Evolutionary conservation across 2,113 vertebrate genomes (phyloP).

Genomic region (Origma solitaria): DNA sequence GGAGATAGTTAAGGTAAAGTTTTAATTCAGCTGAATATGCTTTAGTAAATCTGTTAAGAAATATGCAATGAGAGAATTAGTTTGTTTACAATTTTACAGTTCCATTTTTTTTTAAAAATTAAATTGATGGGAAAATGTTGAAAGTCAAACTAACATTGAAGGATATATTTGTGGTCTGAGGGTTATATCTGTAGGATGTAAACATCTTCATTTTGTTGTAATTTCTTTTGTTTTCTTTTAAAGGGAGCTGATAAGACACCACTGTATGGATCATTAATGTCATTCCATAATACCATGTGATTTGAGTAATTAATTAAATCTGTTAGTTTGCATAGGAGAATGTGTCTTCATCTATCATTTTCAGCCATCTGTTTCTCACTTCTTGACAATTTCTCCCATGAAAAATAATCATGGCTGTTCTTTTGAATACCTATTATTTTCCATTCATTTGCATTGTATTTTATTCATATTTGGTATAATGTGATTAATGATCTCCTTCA

Average conservation of each 20-base stretch:
- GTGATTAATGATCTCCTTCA: slow-evolving; percentile 49
- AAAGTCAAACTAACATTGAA: background rate
- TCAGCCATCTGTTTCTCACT: slow-evolving; percentile 50
- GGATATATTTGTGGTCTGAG: background rate
- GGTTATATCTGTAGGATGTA: background rate
- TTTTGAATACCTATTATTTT: slow-evolving; percentile 48
- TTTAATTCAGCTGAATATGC: background rate
- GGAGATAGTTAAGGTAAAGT: slow-evolving; percentile 90
- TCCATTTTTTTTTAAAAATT: background rate
- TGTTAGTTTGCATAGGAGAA: slow-evolving; percentile 29
- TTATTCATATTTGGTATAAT: slow-evolving; percentile 14
- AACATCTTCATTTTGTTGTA: background rate
- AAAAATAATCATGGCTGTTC: slow-evolving; percentile 39
- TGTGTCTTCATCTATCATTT: slow-evolving; percentile 7
- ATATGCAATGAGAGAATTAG: background rate
- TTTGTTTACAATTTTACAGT: background rate
- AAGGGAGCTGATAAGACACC: background rate
- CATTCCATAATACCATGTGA: slow-evolving; percentile 17
- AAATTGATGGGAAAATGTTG: background rate
- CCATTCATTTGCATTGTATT: slow-evolving; percentile 32
- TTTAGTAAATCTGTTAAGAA: background rate
- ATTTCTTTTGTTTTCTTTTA: slow-evolving; percentile 17
- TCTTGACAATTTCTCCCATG: slow-evolving; percentile 39
- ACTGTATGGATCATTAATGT: slow-evolving; percentile 39
- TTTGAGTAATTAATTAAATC: slow-evolving; percentile 48